Evolutionary conservation across 2,797 vertebrate species (phyloP).

Genomic region (Brachyalestes nurse): DNA sequence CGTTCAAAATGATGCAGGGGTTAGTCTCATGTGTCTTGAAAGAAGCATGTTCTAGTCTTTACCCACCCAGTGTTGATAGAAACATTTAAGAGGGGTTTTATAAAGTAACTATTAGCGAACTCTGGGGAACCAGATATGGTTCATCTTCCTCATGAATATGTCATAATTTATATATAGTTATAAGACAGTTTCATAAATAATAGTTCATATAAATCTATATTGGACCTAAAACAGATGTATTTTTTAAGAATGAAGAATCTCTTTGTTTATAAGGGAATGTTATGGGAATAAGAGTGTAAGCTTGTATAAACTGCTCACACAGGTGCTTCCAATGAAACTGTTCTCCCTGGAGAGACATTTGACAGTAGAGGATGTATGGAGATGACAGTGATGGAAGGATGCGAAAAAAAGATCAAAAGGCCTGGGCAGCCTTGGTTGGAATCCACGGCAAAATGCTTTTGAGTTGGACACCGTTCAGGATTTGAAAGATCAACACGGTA

Average conservation of each 20-base stretch:
- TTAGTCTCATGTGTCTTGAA: too few species aligned
- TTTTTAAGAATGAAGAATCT: too few species aligned
- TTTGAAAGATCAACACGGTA: slow-evolving; percentile 57
- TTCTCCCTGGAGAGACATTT: slow-evolving; percentile 54
- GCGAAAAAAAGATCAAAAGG: slow-evolving; percentile 70
- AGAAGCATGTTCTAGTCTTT: too few species aligned
- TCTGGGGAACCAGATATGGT: background rate
- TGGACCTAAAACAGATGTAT: background rate
- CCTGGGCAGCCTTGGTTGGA: slow-evolving; percentile 64
- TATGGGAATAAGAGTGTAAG: slow-evolving; percentile 64
- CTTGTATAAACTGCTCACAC: slow-evolving; percentile 69
- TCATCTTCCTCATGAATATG: background rate
- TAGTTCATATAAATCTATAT: background rate
- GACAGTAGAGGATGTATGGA: slow-evolving; percentile 63
- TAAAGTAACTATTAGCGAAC: too few species aligned
- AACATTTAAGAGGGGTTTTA: too few species aligned
- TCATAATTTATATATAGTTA: background rate
- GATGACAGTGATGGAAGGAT: slow-evolving; percentile 54
- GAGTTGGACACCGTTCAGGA: slow-evolving; percentile 57
- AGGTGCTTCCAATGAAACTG: slow-evolving; percentile 73
- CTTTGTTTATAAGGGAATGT: slow-evolving; percentile 41
- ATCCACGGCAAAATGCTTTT: slow-evolving; percentile 67
- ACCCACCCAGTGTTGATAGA: too few species aligned
- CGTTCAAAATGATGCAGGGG: too few species aligned
- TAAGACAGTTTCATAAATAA: background rate